phyloP scores from a whole-genome alignment of 2,888 invertebrate species.

The Neoscelio sp. region DNA sequence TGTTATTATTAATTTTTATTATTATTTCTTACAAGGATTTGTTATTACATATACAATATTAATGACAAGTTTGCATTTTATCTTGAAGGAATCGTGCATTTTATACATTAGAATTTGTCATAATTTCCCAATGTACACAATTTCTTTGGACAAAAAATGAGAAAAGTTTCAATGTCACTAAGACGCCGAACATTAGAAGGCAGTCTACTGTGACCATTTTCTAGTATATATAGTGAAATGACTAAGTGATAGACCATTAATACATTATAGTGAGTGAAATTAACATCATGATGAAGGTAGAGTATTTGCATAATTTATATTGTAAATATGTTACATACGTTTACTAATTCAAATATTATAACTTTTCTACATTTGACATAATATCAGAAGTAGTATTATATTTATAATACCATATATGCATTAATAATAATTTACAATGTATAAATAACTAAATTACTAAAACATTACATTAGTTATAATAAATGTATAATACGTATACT shows the following conservation, averaged over 20 bases:
- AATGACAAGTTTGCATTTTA: conserved; percentile 54
- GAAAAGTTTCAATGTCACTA: conserved; percentile 63
- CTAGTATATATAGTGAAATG: conserved; percentile 58
- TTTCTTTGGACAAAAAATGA: conserved; percentile 47
- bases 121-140: conserved; percentile 56
- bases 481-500: too few species aligned
- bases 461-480: too few species aligned
- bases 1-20: too few species aligned
- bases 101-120: conserved; percentile 31
- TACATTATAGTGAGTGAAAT: conserved; percentile 23
- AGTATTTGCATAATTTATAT: too few species aligned
- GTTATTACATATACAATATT: conserved; percentile 3
- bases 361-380: too few species aligned
- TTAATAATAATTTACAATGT: too few species aligned
- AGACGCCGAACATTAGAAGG: conserved; percentile 43
- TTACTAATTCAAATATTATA: too few species aligned
- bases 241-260: conserved; percentile 51
- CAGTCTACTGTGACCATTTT: conserved; percentile 57
- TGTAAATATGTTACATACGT: too few species aligned
- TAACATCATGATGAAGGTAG: conserved; percentile 57
- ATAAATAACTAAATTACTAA: too few species aligned
- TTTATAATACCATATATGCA: too few species aligned
- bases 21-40: conserved; percentile 29
- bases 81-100: conserved; percentile 15
- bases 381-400: too few species aligned